phyloP scores from a whole-genome alignment of 2,888 invertebrate species.

The Clivina fossor region DNA sequence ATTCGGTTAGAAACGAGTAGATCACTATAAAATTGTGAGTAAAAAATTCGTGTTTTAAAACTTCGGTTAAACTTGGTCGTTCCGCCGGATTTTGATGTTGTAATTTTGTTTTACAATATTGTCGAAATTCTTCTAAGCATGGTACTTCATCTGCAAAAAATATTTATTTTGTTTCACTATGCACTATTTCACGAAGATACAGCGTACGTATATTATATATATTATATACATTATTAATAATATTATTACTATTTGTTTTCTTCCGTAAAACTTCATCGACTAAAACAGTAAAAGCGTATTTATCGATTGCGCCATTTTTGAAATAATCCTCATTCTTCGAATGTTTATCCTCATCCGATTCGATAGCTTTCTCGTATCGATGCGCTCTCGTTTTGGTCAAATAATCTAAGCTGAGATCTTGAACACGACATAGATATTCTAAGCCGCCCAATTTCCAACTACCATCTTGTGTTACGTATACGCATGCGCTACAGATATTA shows the following conservation, averaged over 20 bases:
- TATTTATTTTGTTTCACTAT: slow-evolving; percentile 6
- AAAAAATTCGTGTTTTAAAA: slow-evolving; percentile 75
- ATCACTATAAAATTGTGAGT: slow-evolving; percentile 84
- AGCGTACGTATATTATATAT: no score
- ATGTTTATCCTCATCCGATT: slow-evolving; percentile 65
- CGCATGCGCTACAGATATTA: slow-evolving; percentile 75
- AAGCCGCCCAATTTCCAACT: slow-evolving; percentile 87
- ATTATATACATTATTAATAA: slow-evolving; percentile 42
- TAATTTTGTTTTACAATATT: slow-evolving; percentile 68
- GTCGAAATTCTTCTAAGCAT: slow-evolving; percentile 67
- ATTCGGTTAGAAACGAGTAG: slow-evolving; percentile 78
- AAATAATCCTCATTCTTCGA: slow-evolving; percentile 52
- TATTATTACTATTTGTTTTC: slow-evolving; percentile 46
- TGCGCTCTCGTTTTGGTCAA: slow-evolving; percentile 65
- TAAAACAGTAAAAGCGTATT: slow-evolving; percentile 74
- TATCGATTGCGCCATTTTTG: slow-evolving; percentile 66
- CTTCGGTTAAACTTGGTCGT: slow-evolving; percentile 67
- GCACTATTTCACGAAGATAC: background rate
- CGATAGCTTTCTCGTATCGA: slow-evolving; percentile 72
- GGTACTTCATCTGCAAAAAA: slow-evolving; percentile 65
- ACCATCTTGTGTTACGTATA: slow-evolving; percentile 82
- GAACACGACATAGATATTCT: slow-evolving; percentile 74
- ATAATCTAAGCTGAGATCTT: slow-evolving; percentile 66
- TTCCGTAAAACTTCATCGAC: slow-evolving; percentile 72
- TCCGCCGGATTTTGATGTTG: slow-evolving; percentile 65